Base-by-base conservation (phyloP, 2,888 invertebrate species). In the Philhelius pedissequus region DNA sequence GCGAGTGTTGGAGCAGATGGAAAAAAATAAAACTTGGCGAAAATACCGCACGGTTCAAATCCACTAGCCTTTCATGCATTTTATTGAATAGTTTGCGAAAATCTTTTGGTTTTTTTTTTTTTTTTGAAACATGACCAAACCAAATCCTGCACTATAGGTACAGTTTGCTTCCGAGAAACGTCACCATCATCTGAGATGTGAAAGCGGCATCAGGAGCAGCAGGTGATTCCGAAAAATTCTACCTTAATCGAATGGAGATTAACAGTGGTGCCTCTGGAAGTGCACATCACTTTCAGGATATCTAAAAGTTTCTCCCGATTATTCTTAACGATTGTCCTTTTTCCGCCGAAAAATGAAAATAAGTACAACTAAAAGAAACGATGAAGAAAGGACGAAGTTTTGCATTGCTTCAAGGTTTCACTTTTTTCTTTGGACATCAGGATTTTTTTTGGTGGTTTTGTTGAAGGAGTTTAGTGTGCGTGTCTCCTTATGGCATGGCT, bases 251-350 rank as follows among this genome's bases (percentile, higher is more conserved):
- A 84, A 84, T 84, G 64, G 76, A 80, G 70, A 80, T 80, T 80
- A 75, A 84, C 80, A 80, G 62, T 50, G 60, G 75, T 71, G 43
- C 20, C 11, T 18, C 38, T 70, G 43, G 20, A 48, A 54, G 54
- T 52, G 52, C 52, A 64, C 83, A 76, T 84, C 84, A 84, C 70
- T 73, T 76, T 40, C 76, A 84, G 84, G 80, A 84, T 60, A 76
- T 80, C 71, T 70, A 32, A 84, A 84, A 84, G 84, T 84, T 84
- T 84, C 75, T 84, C 68, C 80, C 84, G 80, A 80, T 80, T 84
- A 84, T 84, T 71, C 62, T 56, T 35, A 32, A 68, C 66, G 80
- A 80, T 60, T 80, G 84, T 80, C 75, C 60, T 80, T 58, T 69
- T 66, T 64, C 64, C 73, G 70, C 79, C 70, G 32, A 78, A 83